Conservation (phyloP, 2,797 vertebrate species). For the Rhincodon typus region DNA sequence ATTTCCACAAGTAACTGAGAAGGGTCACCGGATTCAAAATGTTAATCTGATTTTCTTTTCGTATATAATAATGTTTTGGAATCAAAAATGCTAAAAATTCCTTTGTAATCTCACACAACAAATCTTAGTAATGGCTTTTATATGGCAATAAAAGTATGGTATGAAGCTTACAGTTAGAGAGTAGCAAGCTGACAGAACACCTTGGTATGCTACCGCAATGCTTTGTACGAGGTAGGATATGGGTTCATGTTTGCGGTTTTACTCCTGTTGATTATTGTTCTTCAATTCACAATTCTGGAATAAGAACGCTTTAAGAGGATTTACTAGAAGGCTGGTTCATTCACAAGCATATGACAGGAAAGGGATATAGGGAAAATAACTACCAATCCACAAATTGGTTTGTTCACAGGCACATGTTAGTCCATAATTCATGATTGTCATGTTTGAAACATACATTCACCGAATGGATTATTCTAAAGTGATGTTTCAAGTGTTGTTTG, state of each 20-base stretch:
- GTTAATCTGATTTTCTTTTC: background rate
- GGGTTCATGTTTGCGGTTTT: background rate
- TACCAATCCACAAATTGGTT: background rate
- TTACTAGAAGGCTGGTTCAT: background rate
- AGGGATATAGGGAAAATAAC: background rate
- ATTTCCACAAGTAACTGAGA: constrained; percentile 83
- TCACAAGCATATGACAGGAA: background rate
- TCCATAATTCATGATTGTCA: background rate
- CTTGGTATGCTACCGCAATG: too few relatives aligned
- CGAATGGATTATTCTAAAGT: background rate
- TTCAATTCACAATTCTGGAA: background rate
- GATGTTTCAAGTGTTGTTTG: background rate
- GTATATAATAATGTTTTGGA: background rate
- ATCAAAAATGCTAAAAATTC: background rate
- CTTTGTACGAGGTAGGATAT: background rate
- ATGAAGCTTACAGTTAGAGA: background rate
- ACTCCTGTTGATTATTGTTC: background rate
- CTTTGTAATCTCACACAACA: background rate
- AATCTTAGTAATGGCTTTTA: background rate
- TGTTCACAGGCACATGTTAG: background rate
- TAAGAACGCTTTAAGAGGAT: background rate
- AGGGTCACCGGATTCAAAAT: too few relatives aligned
- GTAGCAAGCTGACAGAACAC: background rate
- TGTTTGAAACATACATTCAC: background rate
- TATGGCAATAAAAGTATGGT: too few relatives aligned